A percentile compares a stretch with the other conserved stretches of the same genome.
Evolutionary conservation across 2,797 vertebrate genomes (phyloP).

Genomic region (Sternotherus odoratus): DNA sequence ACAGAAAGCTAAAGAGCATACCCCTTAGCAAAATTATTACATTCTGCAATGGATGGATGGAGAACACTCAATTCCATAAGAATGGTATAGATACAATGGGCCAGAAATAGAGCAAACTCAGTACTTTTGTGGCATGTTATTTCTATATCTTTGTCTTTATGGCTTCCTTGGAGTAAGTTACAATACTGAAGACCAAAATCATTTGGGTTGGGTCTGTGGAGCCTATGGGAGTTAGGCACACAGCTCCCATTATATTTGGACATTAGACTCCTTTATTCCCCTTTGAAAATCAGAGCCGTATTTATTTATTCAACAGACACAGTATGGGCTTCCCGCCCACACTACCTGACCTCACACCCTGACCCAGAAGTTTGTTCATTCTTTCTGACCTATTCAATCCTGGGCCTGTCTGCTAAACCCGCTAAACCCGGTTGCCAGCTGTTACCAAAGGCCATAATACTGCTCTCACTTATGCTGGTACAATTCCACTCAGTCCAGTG

Average conservation of each 20-base stretch:
- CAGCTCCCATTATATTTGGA: neutral
- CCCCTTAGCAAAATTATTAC: neutral
- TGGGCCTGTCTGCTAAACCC: neutral
- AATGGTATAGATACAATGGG: neutral
- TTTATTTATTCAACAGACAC: neutral
- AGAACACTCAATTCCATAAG: neutral
- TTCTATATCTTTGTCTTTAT: neutral
- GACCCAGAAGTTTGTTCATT: rapidly evolving
- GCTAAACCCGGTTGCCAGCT: neutral
- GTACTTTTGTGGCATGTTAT: neutral
- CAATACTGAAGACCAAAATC: neutral
- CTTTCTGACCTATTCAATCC: neutral
- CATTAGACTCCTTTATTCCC: neutral
- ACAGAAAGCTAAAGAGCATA: neutral
- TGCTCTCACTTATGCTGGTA: rapidly evolving
- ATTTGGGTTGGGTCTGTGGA: neutral
- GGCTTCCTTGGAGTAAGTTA: neutral
- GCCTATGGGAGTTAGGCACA: neutral
- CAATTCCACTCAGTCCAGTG: rapidly evolving
- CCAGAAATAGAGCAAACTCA: neutral
- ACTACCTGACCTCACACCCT: rapidly evolving
- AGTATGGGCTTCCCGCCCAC: rapidly evolving
- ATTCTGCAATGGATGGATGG: neutral
- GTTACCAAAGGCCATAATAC: neutral
- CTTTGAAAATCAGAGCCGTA: neutral